Conservation (phyloP, 2,888 invertebrate species). For the Ophion ellenae region DNA sequence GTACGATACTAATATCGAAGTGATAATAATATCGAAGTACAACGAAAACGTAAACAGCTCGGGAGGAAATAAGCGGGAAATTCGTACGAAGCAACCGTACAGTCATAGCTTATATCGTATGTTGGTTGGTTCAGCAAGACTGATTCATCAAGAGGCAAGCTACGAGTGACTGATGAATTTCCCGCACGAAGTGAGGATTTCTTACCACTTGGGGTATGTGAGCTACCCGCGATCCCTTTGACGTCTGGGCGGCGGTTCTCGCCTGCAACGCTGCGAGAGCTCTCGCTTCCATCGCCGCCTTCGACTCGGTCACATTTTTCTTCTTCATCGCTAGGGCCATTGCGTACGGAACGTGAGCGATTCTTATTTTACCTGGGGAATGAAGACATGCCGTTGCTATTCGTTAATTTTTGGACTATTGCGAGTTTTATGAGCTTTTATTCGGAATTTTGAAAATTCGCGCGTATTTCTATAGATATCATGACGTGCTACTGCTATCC, state of each 20-base stretch:
- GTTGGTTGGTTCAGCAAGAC: background rate
- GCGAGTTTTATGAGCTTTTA: background rate
- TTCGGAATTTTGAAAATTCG: too few species aligned
- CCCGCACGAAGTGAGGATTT: background rate
- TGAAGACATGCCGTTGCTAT: background rate
- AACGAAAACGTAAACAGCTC: too few species aligned
- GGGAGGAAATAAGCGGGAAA: too few species aligned
- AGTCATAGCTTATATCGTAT: background rate
- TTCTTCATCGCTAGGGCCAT: slow-evolving; percentile 89
- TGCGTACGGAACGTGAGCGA: slow-evolving; percentile 92
- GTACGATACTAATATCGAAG: background rate
- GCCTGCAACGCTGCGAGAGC: slow-evolving; percentile 69
- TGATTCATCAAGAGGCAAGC: background rate
- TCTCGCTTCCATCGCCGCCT: slow-evolving; percentile 77
- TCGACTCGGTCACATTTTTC: slow-evolving; percentile 86
- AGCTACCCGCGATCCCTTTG: slow-evolving; percentile 89
- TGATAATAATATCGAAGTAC: background rate
- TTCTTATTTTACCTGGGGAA: slow-evolving; percentile 84
- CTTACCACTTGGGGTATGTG: slow-evolving; percentile 86
- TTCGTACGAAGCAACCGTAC: background rate
- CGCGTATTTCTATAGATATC: too few species aligned
- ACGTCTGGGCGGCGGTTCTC: slow-evolving; percentile 88
- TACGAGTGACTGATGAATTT: background rate
- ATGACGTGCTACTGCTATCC: too few species aligned
- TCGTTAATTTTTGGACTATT: background rate